Conservation (phyloP, 64 coral and sea anemone genomes). For the Hydrozoanthus tunicans region DNA sequence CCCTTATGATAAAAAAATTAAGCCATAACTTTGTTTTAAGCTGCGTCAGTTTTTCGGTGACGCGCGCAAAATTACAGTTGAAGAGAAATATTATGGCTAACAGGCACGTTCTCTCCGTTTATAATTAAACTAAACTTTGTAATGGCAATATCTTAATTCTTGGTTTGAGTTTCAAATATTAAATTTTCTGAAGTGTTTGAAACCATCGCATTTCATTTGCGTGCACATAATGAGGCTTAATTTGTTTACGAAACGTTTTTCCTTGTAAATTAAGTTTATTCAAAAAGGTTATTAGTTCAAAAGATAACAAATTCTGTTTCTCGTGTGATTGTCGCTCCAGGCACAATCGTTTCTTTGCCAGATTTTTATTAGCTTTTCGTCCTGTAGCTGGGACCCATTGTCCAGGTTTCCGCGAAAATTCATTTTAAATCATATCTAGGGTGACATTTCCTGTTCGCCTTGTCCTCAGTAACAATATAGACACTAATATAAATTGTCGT, state of each 20-base stretch:
- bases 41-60: background rate
- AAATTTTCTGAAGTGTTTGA: background rate
- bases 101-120: background rate
- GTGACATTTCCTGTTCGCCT: background rate
- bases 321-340: slow-evolving; percentile 4
- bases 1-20: background rate
- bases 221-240: background rate
- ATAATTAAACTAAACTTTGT: background rate
- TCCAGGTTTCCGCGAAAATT: background rate
- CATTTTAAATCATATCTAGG: background rate
- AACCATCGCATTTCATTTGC: background rate
- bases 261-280: background rate
- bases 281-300: slow-evolving; percentile 23
- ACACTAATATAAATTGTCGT: background rate
- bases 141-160: background rate
- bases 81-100: background rate
- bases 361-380: background rate
- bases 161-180: background rate
- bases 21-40: background rate
- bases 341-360: background rate
- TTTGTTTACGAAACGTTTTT: slow-evolving; percentile 12
- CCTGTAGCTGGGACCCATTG: background rate
- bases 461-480: background rate
- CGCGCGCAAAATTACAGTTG: background rate
- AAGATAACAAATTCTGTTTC: slow-evolving; percentile 23